phyloP scores from a whole-genome alignment of 2,888 invertebrate species.

The Yponomeuta cagnagella region DNA sequence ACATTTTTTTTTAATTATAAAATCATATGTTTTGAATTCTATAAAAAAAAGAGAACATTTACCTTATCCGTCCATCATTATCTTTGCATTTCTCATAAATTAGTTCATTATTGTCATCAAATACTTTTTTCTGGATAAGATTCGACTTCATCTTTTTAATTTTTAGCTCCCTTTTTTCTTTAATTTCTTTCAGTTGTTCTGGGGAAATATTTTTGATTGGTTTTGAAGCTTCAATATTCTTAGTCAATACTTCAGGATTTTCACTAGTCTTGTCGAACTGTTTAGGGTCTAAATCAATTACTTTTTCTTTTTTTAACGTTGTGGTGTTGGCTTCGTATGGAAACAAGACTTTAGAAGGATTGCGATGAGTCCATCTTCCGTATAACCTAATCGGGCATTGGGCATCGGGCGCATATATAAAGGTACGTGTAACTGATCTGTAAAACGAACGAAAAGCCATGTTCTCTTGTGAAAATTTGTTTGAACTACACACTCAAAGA shows the following conservation, averaged over 20 bases:
- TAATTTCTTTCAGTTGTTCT: conserved; percentile 39
- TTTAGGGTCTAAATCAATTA: conserved; percentile 48
- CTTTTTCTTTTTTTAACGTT: conserved; percentile 52
- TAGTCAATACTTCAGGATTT: conserved; percentile 16
- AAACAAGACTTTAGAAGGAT: conserved; percentile 66
- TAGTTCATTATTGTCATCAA: conserved; percentile 71
- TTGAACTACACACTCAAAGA: neutral
- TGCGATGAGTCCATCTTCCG: conserved; percentile 70
- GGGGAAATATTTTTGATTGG: conserved; percentile 17
- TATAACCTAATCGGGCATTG: conserved; percentile 42
- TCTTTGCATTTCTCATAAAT: conserved; percentile 78
- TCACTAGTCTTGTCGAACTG: conserved; percentile 30
- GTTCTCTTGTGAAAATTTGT: conserved; percentile 5
- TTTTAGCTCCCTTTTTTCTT: conserved; percentile 43
- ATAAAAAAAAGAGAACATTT: conserved; percentile 14
- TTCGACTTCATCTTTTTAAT: conserved; percentile 47
- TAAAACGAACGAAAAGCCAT: conserved; percentile 34
- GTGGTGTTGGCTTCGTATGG: conserved; percentile 51
- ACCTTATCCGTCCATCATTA: conserved; percentile 77
- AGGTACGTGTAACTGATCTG: conserved; percentile 29
- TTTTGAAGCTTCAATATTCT: conserved; percentile 8
- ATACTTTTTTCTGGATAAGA: conserved; percentile 59
- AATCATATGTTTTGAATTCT: no score
- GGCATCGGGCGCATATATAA: conserved; percentile 25
- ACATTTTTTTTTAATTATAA: no score